These are phyloP conservation scores for Passer montanus DNA, from an alignment of 2,113 vertebrate species.

Conservation along the genomic window DNA sequence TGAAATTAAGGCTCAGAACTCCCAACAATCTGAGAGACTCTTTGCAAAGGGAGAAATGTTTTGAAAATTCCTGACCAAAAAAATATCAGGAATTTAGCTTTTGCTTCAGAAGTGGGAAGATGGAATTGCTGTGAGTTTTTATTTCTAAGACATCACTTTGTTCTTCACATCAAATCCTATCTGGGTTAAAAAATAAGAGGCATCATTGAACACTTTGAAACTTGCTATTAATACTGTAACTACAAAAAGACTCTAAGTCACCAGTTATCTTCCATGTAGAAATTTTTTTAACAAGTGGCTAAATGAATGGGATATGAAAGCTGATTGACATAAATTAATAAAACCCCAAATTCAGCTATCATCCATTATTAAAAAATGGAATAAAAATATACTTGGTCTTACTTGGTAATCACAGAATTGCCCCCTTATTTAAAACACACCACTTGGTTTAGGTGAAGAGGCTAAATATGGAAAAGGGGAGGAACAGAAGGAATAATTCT, in stretches of 20 bases:
- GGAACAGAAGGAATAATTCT: not conserved
- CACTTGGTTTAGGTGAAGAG: not conserved
- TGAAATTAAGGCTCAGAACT: slow-evolving; percentile 43
- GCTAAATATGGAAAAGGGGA: not conserved
- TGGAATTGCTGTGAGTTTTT: not conserved
- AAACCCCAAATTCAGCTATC: not conserved
- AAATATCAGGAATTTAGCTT: not conserved
- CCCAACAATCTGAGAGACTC: not conserved
- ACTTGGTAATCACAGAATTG: not conserved
- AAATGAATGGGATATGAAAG: not conserved
- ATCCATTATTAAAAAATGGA: not conserved
- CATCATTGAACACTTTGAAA: not conserved
- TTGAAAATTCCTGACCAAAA: not conserved
- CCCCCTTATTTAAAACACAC: not conserved
- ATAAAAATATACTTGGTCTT: not conserved
- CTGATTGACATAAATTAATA: not conserved
- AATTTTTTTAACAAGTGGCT: not conserved
- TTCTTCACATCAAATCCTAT: not conserved
- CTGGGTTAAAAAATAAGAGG: not conserved
- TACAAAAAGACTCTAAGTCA: not conserved
- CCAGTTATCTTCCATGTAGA: not conserved
- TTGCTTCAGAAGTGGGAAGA: not conserved
- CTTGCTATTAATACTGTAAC: not conserved
- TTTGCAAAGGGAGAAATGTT: not conserved
- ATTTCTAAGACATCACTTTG: not conserved